A percentile compares a stretch with the other conserved stretches of the same genome.
These are phyloP conservation scores for Scrobipalpa costella DNA, from an alignment of 2,888 invertebrate species.

Conservation along the genomic window DNA sequence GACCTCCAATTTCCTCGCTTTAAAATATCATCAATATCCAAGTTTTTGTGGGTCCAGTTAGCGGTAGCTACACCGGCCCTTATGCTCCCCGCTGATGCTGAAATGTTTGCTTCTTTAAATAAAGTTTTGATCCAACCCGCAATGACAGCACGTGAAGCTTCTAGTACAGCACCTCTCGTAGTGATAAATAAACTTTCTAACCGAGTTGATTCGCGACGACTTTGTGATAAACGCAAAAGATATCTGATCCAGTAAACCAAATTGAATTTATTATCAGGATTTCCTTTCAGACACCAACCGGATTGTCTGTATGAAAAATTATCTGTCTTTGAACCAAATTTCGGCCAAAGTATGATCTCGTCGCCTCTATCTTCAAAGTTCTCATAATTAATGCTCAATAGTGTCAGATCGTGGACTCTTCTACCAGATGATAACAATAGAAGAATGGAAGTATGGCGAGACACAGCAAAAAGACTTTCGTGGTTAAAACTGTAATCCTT, in stretches of 20 bases:
- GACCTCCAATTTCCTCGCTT: slow-evolving; percentile 29
- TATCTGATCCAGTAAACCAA: slow-evolving; percentile 14
- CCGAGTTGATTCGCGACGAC: too few relatives aligned
- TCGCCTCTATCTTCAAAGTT: too few relatives aligned
- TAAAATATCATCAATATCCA: slow-evolving; percentile 26
- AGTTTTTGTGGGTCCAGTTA: slow-evolving; percentile 22
- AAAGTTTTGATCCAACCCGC: slow-evolving; percentile 25
- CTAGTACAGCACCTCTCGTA: slow-evolving; percentile 19
- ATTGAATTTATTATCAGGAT: not conserved
- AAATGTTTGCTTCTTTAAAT: slow-evolving; percentile 20
- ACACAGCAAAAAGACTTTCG: too few relatives aligned
- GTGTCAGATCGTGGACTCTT: slow-evolving; percentile 32
- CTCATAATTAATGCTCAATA: slow-evolving; percentile 3
- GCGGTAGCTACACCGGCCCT: slow-evolving; percentile 27
- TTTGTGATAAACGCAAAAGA: too few relatives aligned
- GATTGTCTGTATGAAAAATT: not conserved
- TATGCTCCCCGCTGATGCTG: slow-evolving; percentile 26
- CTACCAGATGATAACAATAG: slow-evolving; percentile 32
- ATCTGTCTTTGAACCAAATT: too few relatives aligned
- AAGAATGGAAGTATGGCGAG: slow-evolving; percentile 24
- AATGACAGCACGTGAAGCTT: slow-evolving; percentile 22
- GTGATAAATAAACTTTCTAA: slow-evolving; percentile 24
- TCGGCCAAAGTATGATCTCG: too few relatives aligned
- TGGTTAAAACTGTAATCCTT: too few relatives aligned
- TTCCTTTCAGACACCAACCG: slow-evolving; percentile 18